Base-by-base conservation (phyloP, 1,140 invertebrate genomes). In the Grapholita molesta region DNA sequence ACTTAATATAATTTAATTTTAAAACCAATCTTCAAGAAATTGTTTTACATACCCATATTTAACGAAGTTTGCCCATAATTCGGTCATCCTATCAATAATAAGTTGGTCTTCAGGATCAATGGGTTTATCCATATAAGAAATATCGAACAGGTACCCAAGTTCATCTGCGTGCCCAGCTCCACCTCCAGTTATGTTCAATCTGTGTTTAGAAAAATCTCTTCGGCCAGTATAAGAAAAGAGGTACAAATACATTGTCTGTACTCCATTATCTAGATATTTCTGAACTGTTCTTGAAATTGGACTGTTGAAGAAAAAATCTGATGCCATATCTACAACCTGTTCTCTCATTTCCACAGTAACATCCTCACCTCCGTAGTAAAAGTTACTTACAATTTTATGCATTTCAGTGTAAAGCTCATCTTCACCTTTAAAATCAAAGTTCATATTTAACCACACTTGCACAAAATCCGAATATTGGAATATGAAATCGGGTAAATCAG, bases 21-120 rank as follows among this genome's bases (percentile, higher is more conserved):
- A 32, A n/a, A n/a, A n/a, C 30, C 30, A 8, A n/a, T 3, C 11
- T n/a, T n/a, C n/a, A n/a, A n/a, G 4, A 38, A 15, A n/a, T 12
- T 24, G 12, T 57, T 61, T 2, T 65, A 72, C 74, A 57, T 68
- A 84, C 82, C 77, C 70, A 53, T 71, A 79, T 76, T 84, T 84
- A 6, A 74, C 77, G 33, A 84, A 84, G 57, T 85, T 85, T 7
- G 78, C 72, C 81, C 81, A 85, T 65, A 85, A 69, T 25, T 73
- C 79, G 7, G 81, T 85, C 64, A 85, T 78, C 23, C 71, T 65
- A 67, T 85, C 73, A 57, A 82, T 71, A 3, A 77, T 74, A 11
- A 76, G 23, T 52, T 78, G 75, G 61, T 83, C 77, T 53, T 74
- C 71, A 38, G 66, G 32, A 7, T 69, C 69, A 4, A 67, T 61